Base-by-base conservation (phyloP, 2,888 invertebrate genomes). In the Sphaerophoria rueppellii region DNA sequence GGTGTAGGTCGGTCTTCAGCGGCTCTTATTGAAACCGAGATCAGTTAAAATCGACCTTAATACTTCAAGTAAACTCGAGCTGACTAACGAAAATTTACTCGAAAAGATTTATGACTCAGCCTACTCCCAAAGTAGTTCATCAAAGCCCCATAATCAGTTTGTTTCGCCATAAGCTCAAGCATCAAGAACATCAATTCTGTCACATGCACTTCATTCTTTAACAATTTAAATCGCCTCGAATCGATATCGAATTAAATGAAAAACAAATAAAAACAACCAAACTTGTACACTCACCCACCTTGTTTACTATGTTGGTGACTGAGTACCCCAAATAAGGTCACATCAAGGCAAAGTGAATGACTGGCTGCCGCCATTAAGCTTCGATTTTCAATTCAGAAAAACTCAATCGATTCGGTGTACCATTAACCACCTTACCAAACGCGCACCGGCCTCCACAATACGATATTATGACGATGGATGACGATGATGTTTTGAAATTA, bases 281-380 rank as follows among this genome's bases (percentile, higher is more conserved):
- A 60, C 75, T 67, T 67, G 75, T 67, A 57, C 7, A 63, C 58
- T 75, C 74, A 67, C 74, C 74, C 74, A 75, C 75, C 75, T 75
- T 75, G 75, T 48, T 46, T 52, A 57, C 35, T 61, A 54, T 67
- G n/a, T 67, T 40, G 6, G 58, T 12, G 57, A 57, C 50, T 71
- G n/a, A 79, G 82, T 82, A 48, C 63, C 61, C 79, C 73, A 50
- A 79, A 82, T 82, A 82, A 82, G 82, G 82, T 82, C 79, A 74
- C 82, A 37, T 65, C 82, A 82, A 82, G 82, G 82, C 67, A 74
- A 79, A 70, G 61, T 82, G 82, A 82, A 74, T 82, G 78, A 82
- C 81, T 76, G 58, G 50, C 50, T 65, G 65, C 65, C 65, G 50
- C 65, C 35, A 63, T 35, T 11, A 4, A 7, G 6, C 9, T 43